Percentiles rank a stretch among this genome's conserved stretches.
Conservation (phyloP, 2,113 vertebrate species). For the Eretmochelys imbricata region DNA sequence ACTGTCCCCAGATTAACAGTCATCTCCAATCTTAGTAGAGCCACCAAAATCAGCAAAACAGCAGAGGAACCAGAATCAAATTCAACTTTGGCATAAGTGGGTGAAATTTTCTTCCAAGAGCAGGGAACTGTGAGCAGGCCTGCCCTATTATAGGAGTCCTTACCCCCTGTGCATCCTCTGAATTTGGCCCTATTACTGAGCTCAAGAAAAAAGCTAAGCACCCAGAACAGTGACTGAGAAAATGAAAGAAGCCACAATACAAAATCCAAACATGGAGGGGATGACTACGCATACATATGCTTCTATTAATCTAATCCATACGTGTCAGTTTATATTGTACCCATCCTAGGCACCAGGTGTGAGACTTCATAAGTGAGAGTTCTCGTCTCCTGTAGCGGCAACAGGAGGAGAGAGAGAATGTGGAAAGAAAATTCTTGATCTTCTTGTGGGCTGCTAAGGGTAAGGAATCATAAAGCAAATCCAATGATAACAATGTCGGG, state of each 20-base stretch:
- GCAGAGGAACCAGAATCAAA: not conserved
- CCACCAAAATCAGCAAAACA: not conserved
- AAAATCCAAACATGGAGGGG: not conserved
- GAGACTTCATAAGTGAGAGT: not conserved
- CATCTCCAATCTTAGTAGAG: not conserved
- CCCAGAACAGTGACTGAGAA: not conserved
- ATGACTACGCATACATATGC: not conserved
- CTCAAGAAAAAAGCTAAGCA: not conserved
- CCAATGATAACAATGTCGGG: constrained; percentile 25
- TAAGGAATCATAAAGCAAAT: constrained; percentile 25
- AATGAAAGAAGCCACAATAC: not conserved
- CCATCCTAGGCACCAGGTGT: not conserved
- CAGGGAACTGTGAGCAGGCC: not conserved
- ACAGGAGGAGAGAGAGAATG: not conserved
- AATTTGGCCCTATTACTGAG: not conserved
- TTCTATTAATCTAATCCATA: not conserved
- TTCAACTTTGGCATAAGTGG: not conserved
- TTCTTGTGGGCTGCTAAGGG: not conserved
- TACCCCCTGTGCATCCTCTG: not conserved
- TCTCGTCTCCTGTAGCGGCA: not conserved
- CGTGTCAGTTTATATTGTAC: not conserved
- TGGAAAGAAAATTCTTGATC: not conserved
- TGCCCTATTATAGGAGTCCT: not conserved
- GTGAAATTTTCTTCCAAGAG: not conserved
- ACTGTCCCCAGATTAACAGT: not conserved